These are phyloP conservation scores for Cephalopachus bancanus DNA, from an alignment of 2,797 vertebrate species.

Conservation along the genomic window DNA sequence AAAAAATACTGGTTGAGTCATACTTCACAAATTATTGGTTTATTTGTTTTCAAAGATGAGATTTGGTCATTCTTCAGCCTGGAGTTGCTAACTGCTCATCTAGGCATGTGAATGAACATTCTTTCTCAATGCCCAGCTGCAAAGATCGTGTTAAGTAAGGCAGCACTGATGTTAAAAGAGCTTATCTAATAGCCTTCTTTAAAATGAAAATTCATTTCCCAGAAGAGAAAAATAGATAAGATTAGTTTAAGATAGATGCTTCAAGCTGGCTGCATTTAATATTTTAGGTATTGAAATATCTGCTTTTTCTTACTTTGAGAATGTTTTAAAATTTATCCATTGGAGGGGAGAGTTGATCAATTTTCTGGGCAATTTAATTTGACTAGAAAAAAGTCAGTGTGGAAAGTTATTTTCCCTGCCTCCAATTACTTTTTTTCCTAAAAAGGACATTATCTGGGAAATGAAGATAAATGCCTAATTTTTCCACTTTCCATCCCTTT, in stretches of 20 bases:
- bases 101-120: neutral
- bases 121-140: neutral
- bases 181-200: neutral
- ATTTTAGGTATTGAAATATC: neutral
- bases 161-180: neutral
- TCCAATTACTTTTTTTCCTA: neutral
- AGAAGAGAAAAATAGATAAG: constrained; percentile 20
- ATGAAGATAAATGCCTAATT: neutral
- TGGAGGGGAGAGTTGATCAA: constrained; percentile 18
- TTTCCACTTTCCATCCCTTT: neutral
- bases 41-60: constrained; percentile 45
- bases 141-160: neutral
- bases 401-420: constrained; percentile 25
- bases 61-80: neutral
- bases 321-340: constrained; percentile 7
- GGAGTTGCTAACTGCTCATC: neutral
- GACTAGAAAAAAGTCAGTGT: neutral
- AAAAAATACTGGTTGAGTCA: neutral
- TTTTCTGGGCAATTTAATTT: constrained; percentile 50
- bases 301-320: constrained; percentile 1
- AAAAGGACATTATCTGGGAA: neutral
- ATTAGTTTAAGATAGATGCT: constrained; percentile 47
- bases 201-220: constrained; percentile 54
- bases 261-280: constrained; percentile 27
- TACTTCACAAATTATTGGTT: neutral